Evolutionary conservation across 2,888 invertebrate genomes (phyloP).

Genomic region (Hyppa rectilinea): DNA sequence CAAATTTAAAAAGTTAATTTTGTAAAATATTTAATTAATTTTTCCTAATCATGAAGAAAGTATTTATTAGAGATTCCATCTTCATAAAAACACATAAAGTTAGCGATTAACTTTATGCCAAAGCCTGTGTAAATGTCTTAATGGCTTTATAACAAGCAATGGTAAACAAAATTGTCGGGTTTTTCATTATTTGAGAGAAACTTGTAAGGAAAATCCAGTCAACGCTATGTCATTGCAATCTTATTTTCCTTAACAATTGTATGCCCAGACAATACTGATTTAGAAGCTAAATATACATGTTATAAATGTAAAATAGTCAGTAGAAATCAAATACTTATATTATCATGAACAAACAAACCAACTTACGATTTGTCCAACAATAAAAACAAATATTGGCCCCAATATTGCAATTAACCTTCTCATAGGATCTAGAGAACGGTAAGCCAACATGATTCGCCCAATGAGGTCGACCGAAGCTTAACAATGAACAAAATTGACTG

Average conservation of each 20-base stretch:
- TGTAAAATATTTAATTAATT: too few relatives aligned
- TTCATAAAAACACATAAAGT: not conserved
- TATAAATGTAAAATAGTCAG: constrained; percentile 11
- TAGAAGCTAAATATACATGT: constrained; percentile 18
- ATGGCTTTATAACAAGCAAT: not conserved
- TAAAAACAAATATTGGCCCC: constrained; percentile 20
- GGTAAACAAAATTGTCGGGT: not conserved
- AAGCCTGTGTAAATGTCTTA: not conserved
- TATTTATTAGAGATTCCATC: too few relatives aligned
- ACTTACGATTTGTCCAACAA: not conserved
- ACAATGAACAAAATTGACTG: constrained; percentile 54
- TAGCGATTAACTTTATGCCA: not conserved
- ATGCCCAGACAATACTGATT: constrained; percentile 27
- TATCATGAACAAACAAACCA: constrained; percentile 1
- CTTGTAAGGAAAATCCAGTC: constrained; percentile 26
- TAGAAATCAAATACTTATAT: constrained; percentile 28
- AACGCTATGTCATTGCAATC: constrained; percentile 32
- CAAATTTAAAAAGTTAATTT: too few relatives aligned
- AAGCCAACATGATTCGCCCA: constrained; percentile 20
- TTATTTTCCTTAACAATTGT: constrained; percentile 39
- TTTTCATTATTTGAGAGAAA: constrained; percentile 9
- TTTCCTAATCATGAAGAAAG: not conserved
- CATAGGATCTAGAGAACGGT: constrained; percentile 23
- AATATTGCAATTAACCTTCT: constrained; percentile 39
- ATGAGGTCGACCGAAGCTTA: constrained; percentile 46